Conservation (phyloP, 2,113 vertebrate species). For the Apteryx mantelli region DNA sequence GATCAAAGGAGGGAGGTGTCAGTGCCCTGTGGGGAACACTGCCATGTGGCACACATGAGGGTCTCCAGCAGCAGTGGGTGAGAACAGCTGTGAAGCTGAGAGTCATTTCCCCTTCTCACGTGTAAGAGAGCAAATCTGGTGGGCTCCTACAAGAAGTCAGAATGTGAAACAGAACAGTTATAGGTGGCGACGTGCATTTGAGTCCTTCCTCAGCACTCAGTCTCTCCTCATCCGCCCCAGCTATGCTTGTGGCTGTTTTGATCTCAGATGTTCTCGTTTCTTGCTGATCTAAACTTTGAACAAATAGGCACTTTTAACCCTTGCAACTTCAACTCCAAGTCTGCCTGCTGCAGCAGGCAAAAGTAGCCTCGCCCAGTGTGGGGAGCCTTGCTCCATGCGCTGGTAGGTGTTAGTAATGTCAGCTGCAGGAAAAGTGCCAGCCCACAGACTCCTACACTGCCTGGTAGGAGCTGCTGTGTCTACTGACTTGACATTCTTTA, state of each 20-base stretch:
- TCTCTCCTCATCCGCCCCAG: not conserved
- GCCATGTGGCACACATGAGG: not conserved
- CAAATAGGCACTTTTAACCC: not conserved
- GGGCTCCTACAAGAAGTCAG: not conserved
- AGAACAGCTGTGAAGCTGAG: not conserved
- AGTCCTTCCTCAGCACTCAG: not conserved
- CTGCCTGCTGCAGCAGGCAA: not conserved
- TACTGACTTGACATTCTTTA: not conserved
- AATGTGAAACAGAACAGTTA: not conserved
- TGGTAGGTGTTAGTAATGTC: not conserved
- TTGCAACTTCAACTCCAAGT: not conserved
- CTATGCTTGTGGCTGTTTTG: constrained; percentile 39
- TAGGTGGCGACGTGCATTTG: not conserved
- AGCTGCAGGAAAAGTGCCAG: not conserved
- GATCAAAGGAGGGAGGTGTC: not conserved
- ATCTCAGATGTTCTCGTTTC: not conserved
- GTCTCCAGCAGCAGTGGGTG: not conserved
- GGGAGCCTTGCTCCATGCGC: not conserved
- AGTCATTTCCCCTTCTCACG: not conserved
- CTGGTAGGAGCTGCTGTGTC: not conserved
- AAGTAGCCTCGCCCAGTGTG: not conserved
- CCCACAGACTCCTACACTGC: not conserved
- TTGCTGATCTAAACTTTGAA: constrained; percentile 6
- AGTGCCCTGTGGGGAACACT: not conserved
- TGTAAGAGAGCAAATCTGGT: not conserved